Base-by-base conservation (phyloP, 1,140 invertebrate genomes). In the Drosophila pruinosa region DNA sequence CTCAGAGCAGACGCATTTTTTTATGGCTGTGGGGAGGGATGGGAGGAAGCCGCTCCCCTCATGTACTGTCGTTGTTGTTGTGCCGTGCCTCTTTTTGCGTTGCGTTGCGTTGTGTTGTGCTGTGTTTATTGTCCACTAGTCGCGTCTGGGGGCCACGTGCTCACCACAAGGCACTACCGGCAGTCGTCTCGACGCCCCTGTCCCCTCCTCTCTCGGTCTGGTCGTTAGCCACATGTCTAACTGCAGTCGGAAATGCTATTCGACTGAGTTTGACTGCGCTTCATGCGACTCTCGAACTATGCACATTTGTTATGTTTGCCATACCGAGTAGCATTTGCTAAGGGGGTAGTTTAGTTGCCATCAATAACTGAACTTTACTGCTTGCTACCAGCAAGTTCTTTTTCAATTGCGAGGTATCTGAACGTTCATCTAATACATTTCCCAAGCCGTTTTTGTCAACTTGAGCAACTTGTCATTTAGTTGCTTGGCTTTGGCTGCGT, bases 181-280 rank as follows among this genome's bases (percentile, higher is more conserved):
- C 26, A 15, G 12, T 8, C 7, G 4, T 8, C 39, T 41, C 14
- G 1, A 2, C 2, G 10, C 34, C 43, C 58, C 38, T 24, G 8
- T 31, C 14, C 5, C 15, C 10, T 6, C 0, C 21, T 12, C 7
- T 4, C 19, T 34, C 14, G 43, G 24, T 19, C 15, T 54, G 54
- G 21, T 57, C 56, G 47, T 43, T 64, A 57, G 34, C 39, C 82
- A 72, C 65, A 75, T 83, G 79, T 82, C 67, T 77, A 67, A 83
- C 75, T 75, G 79, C 79, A 75, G 79, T 82, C 79, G 78, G 78
- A 82, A 82, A 82, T 82, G 79, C 43, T 68, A 78, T 69, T 75
- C 62, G 79, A 75, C 74, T 63, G 72, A 75, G 38, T 41, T 80
- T 80, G 77, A 64, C 68, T 80, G 78, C 77, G 58, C 72, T 81